Evolutionary conservation across 2,113 vertebrate species (phyloP), one percentile per base, ranked within the genome.

Genomic region (Epinephelus moara): DNA sequence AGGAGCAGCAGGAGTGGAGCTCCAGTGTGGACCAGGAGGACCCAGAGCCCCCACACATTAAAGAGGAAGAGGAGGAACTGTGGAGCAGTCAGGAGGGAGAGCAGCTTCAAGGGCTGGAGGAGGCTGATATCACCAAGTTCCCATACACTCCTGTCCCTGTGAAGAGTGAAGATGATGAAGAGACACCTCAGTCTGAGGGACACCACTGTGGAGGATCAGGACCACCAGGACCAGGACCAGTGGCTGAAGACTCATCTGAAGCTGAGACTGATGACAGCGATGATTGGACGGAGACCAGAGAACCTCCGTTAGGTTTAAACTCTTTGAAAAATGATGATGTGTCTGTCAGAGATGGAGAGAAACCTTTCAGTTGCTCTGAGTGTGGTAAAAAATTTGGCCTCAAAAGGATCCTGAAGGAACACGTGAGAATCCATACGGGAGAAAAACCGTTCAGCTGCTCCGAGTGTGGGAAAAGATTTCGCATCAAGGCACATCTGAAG

Each of bases 361-460:
- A 89, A 69, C 87, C 84, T 0, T 86, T 78, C 9, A 75, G 57
- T 52, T 86, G 85, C 50, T 53, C 23, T 0, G 80, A 1, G 14
- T 85, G 82, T 15, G 50, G 57, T 0, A 85, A 85, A 21, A 23
- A 50, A 0, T 85, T 80, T 17, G 5, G 15, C 15, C 17, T 14
- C 1, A 50, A 4, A 4, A 14, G 47, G 14, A 49, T 14, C 12
- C 12, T 49, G 12, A 14, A 84, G 70, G 80, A 27, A 57, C 83
- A 85, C 59, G 71, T 74, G 76, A 79, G 75, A 0, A 74, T 69
- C 12, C 82, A 85, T 70, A 80, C 82, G 0, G 21, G 11, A 21
- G 21, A 57, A 62, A 89, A 89, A 69, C 87, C 87, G 0, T 86
- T 78, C 15, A 74, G 57, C 57, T 86, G 84, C 50, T 53, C n/a